Evolutionary conservation across 2,113 vertebrate genomes (phyloP), one percentile per base, ranked within the genome.

Genomic region (Lepidothrix coronata): DNA sequence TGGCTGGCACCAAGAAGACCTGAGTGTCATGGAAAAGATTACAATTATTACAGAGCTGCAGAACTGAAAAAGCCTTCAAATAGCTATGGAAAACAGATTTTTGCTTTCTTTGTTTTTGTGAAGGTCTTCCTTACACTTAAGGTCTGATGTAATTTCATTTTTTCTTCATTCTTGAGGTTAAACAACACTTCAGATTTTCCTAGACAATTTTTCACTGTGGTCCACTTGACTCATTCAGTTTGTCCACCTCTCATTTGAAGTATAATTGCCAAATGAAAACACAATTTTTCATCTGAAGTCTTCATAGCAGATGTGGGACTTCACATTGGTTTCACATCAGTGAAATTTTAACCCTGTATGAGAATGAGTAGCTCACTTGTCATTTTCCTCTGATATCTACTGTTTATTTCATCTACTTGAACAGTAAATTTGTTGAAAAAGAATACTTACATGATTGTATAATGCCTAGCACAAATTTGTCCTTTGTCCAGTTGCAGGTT

Each of bases 1-100:
- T 19, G 19, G 5, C 23, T 57, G 43, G 17, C 31, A 63, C 25
- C 0, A 0, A 12, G 17, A 68, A 86, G 39, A 68, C 18, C 23
- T 70, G 63, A 41, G 44, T 35, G 18, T 15, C 30, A 30, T 68
- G 43, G 31, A 41, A 37, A 62, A 4, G 6, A 55, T 54, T 51
- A 7, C 21, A 62, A 9, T 20, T 6, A n/a, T 28, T 18, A 21
- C 19, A 72, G 23, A 58, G 27, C 37, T 61, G 15, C 12, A 59
- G 39, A 63, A 73, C 5, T 48, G 23, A n/a, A 43, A 70, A 73
- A 4, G 1, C 4, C 3, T 79, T 83, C 33, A 71, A 27, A 19
- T 7, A 84, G 33, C 17, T 17, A 10, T 21, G 28, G 44, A 67
- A 86, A 93, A 63, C 2, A 58, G 4, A 13, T 21, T 24, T 9